phyloP scores from a whole-genome alignment of 2,888 invertebrate genomes.

The Agriopis aurantiaria region DNA sequence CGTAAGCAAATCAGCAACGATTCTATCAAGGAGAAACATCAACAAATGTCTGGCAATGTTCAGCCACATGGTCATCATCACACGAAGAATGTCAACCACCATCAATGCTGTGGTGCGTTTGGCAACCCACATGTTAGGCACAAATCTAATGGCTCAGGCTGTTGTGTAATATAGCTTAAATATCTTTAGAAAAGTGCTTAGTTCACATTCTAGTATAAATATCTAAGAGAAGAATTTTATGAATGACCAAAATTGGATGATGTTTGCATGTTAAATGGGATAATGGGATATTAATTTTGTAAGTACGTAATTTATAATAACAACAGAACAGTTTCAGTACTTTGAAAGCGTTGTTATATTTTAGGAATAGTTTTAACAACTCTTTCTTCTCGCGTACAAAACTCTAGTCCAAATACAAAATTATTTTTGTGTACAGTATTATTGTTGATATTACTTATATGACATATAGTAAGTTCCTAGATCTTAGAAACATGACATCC shows the following conservation, averaged over 20 bases:
- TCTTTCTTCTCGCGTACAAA: constrained; percentile 32
- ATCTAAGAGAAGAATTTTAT: not conserved
- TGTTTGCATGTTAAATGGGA: not conserved
- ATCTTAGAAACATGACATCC: constrained; percentile 70
- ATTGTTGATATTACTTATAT: constrained; percentile 34
- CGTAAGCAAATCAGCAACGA: constrained; percentile 65
- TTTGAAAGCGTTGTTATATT: constrained; percentile 6
- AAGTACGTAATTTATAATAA: not conserved
- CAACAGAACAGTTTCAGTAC: constrained; percentile 11
- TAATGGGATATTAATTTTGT: not conserved
- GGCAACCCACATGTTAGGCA: constrained; percentile 81
- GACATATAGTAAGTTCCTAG: constrained; percentile 52
- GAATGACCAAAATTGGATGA: constrained; percentile 2
- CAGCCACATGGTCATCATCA: constrained; percentile 79
- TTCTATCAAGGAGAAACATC: constrained; percentile 62
- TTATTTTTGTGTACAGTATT: constrained; percentile 46
- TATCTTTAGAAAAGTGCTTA: not conserved
- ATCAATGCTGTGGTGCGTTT: constrained; percentile 83
- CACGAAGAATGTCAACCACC: constrained; percentile 79
- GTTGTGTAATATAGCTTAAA: constrained; percentile 66
- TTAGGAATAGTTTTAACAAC: constrained; percentile 29
- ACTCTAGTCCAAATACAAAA: constrained; percentile 41
- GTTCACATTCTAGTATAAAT: not conserved
- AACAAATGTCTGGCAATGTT: constrained; percentile 56
- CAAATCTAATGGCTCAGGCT: constrained; percentile 75